Evolutionary conservation across 2,797 vertebrate species (phyloP), one percentile per base, ranked within the genome.

Genomic region (Gallinago stenura): DNA sequence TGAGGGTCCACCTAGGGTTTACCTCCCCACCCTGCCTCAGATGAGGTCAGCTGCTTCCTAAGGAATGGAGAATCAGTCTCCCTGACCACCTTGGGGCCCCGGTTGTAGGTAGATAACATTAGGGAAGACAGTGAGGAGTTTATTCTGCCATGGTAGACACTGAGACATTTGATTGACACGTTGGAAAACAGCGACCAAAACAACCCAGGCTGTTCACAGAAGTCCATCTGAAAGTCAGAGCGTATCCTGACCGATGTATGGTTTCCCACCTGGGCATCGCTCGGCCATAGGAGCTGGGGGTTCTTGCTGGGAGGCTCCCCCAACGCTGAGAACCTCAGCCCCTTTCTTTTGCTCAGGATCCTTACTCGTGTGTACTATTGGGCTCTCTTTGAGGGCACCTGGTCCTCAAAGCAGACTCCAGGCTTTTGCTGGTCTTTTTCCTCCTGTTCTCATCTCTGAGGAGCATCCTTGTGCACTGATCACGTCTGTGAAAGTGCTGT

Each of bases 281-380:
- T 70, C 0, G 0, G 6, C 56, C 43, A 2, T 0, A 45, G 26
- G 21, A 64, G 6, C 35, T 25, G 8, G 11, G 12, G 10, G 3
- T 18, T 31, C 43, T 30, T 66, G 18, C 30, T 48, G 13, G 21
- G 56, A 12, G 22, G 1, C 18, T 83, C 6, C 16, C 6, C 22
- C 3, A 3, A 10, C 18, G 24, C 16, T 62, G 51, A 7, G 3
- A 1, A 50, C 10, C 46, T 60, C 81, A 60, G 10, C 7, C 35
- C 12, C 45, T 86, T 86, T 41, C 64, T 28, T 87, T 62, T 77
- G 35, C 6, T 86, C 6, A 2, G 48, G 39, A 15, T 62, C 26
- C 31, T 51, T 56, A 46, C 6, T 18, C 31, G n/a, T 1, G 0
- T 4, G 1, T 56, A 8, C 14, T 58, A 1, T 37, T 90, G 35